Base-by-base conservation (phyloP, 2,888 invertebrate species). In the Crossocerus cetratus region DNA sequence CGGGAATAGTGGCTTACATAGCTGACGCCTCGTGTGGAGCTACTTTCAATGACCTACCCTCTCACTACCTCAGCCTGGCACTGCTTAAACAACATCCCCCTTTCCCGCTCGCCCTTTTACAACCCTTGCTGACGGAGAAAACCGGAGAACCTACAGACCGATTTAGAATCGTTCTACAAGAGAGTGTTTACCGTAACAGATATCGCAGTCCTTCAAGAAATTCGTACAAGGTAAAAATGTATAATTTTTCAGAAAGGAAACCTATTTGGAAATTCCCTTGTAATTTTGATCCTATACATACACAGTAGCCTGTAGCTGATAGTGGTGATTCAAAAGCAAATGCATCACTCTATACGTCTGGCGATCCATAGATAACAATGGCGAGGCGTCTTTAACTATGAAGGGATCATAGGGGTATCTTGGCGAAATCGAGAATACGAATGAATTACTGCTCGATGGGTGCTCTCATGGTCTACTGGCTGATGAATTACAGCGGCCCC, bases 401-500 rank as follows among this genome's bases (percentile, higher is more conserved):
- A 16, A 32, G 13, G 11, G 11, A 32, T 20, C 16, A 14, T n/a
- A 42, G 22, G 53, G 23, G 22, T 59, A 45, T 62, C 62, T 59
- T 53, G 44, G 23, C 59, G 58, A 49, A 45, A 53, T 58, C 56
- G 67, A 81, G 80, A 78, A 82, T 76, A 73, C 71, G 69, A 78
- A 74, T 82, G 76, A 80, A 80, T 78, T 80, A 82, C 73, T 76
- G 68, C 63, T 80, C 78, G 76, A 77, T 76, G 76, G 73, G 72
- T 73, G 72, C 65, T 76, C 72, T 58, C 68, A 11, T 11, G 79
- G 62, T 73, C 42, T 62, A 18, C 61, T 8, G 32, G 60, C 60
- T 82, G 80, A 82, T 82, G 80, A 82, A 82, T 82, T 80, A 76
- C 80, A 79, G 75, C 74, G 66, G 58, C 71, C 49, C 57, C 23